phyloP scores from a whole-genome alignment of 2,113 vertebrate species.

The Microcebus lehilahytsara region DNA sequence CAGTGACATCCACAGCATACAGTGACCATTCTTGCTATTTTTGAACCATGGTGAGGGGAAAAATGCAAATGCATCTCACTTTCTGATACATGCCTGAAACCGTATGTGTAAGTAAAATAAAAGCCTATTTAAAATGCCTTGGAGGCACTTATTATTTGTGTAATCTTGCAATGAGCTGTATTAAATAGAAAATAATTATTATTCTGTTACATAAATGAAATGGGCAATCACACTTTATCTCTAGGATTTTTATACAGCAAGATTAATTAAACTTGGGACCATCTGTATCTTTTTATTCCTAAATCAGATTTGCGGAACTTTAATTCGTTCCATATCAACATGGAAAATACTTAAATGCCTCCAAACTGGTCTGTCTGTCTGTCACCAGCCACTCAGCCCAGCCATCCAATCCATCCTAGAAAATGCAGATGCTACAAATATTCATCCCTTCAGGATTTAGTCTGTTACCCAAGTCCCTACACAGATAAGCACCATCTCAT shows the following conservation, averaged over 20 bases:
- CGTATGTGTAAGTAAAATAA: not conserved
- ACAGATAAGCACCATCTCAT: rapidly evolving
- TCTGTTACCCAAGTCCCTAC: too few relatives aligned
- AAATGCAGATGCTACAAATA: not conserved
- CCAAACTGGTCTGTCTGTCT: not conserved
- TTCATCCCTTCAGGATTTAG: not conserved
- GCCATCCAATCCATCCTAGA: not conserved
- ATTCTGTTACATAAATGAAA: not conserved
- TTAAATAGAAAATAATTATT: slow-evolving; percentile 40
- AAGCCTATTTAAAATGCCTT: not conserved
- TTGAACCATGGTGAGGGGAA: not conserved
- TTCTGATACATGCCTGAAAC: not conserved
- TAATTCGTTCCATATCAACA: not conserved
- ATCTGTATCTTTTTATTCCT: not conserved
- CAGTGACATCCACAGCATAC: not conserved
- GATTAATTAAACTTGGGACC: not conserved
- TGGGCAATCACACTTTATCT: not conserved
- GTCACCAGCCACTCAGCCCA: rapidly evolving
- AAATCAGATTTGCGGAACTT: not conserved
- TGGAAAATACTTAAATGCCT: not conserved
- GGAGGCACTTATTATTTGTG: not conserved
- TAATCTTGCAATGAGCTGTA: not conserved
- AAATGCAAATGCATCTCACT: not conserved
- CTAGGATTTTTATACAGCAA: not conserved
- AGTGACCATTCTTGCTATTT: not conserved